These are phyloP conservation scores for Phenacoccus solenopsis DNA, from an alignment of 1,140 invertebrate genomes.

Conservation along the genomic window DNA sequence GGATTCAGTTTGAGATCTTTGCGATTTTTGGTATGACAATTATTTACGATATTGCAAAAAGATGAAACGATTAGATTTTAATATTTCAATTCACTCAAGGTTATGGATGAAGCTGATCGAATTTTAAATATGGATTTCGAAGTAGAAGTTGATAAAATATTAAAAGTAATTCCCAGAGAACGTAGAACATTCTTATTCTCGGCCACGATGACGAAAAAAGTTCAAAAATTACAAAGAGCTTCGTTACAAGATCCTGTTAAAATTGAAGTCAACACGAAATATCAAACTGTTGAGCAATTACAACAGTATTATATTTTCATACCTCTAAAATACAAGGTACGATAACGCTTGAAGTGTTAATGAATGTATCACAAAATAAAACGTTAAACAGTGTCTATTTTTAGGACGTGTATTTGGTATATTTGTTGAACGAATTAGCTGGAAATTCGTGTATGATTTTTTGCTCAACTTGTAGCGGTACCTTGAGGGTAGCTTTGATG, in stretches of 20 bases:
- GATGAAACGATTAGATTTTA: too few relatives aligned
- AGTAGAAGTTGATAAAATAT: conserved; percentile 88
- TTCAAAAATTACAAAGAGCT: conserved; percentile 89
- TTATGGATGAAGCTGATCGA: conserved; percentile 93
- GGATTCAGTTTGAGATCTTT: conserved; percentile 79
- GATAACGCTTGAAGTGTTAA: not conserved
- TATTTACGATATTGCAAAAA: conserved; percentile 12
- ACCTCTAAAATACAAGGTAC: conserved; percentile 91
- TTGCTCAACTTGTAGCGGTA: conserved; percentile 85
- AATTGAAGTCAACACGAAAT: conserved; percentile 92
- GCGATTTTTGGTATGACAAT: conserved; percentile 59
- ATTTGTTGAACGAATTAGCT: conserved; percentile 88
- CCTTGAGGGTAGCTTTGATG: conserved; percentile 74
- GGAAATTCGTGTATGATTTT: conserved; percentile 98
- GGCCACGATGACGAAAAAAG: conserved; percentile 98
- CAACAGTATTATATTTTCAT: conserved; percentile 94
- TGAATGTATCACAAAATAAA: not conserved
- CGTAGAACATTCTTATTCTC: conserved; percentile 83
- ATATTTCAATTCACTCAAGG: conserved; percentile 32
- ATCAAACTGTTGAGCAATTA: conserved; percentile 94
- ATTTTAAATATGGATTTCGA: conserved; percentile 96
- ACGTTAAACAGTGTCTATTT: too few relatives aligned
- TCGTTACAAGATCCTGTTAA: conserved; percentile 84
- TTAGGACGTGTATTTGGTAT: conserved; percentile 89
- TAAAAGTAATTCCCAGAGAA: conserved; percentile 79